These are phyloP conservation scores for Teleopsis dalmanni DNA, from an alignment of 1,140 invertebrate genomes.

Conservation along the genomic window DNA sequence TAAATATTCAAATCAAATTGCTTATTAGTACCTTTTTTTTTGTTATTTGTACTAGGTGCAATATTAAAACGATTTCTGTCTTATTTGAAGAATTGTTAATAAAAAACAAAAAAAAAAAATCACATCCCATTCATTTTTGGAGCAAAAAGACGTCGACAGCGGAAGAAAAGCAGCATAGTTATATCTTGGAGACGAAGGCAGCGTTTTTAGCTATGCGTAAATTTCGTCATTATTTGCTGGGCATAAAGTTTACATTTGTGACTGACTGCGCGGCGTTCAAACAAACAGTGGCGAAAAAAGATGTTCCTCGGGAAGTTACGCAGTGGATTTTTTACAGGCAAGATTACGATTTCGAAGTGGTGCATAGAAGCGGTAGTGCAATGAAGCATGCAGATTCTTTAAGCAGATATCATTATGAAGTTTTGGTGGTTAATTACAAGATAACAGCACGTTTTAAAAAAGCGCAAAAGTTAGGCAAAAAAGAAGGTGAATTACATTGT, in stretches of 20 bases:
- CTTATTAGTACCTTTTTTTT: too few species aligned
- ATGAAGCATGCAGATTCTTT: conserved; percentile 30
- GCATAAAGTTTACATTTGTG: conserved; percentile 17
- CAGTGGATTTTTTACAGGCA: conserved; percentile 27
- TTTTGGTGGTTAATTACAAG: conserved; percentile 20
- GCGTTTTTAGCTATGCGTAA: conserved; percentile 19
- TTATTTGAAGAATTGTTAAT: too few species aligned
- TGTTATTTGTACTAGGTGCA: too few species aligned
- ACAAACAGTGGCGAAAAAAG: conserved; percentile 6
- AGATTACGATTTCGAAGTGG: conserved; percentile 24
- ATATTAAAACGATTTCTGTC: too few species aligned
- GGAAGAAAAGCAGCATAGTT: conserved; percentile 24
- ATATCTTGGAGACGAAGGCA: conserved; percentile 25
- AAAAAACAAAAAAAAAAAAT: too few species aligned
- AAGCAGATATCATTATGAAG: conserved; percentile 31
- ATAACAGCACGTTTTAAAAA: background rate
- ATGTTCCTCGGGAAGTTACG: conserved; percentile 9
- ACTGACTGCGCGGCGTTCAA: conserved; percentile 23
- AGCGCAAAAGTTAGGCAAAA: conserved; percentile 14
- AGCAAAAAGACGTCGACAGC: conserved; percentile 22
- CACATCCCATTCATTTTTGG: conserved; percentile 25
- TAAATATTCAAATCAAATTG: too few species aligned
- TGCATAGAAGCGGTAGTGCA: conserved; percentile 16
- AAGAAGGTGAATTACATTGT: conserved; percentile 31
- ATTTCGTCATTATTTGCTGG: conserved; percentile 25